phyloP scores from a whole-genome alignment of 2,888 invertebrate genomes.

The Stenchaetothrips biformis region DNA sequence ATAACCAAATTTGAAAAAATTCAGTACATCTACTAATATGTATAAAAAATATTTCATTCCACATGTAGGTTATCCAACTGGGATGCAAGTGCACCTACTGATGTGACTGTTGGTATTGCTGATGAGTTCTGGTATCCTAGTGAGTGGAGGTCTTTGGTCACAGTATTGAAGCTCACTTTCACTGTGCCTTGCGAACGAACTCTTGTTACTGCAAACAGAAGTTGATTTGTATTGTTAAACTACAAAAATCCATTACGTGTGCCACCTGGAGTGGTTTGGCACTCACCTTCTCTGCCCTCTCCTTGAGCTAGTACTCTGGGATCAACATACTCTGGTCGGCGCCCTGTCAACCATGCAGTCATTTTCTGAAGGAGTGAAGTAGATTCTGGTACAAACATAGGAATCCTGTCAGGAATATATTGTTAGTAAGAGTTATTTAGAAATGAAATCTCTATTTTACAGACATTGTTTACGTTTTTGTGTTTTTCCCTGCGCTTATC shows the following conservation, averaged over 20 bases:
- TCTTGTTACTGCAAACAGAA: conserved; percentile 61
- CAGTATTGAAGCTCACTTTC: conserved; percentile 61
- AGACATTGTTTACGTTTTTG: conserved; percentile 45
- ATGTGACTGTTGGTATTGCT: not conserved
- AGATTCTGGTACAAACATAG: conserved; percentile 78
- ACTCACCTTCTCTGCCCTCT: conserved; percentile 81
- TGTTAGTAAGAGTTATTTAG: conserved; percentile 6
- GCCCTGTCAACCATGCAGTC: conserved; percentile 74
- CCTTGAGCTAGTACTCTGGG: conserved; percentile 79
- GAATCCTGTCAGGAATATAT: conserved; percentile 47
- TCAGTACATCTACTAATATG: not conserved
- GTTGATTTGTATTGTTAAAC: conserved; percentile 5
- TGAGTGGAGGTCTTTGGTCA: conserved; percentile 71
- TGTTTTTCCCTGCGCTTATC: conserved; percentile 57
- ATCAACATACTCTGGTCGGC: conserved; percentile 83
- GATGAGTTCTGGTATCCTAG: conserved; percentile 56
- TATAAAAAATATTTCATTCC: not conserved
- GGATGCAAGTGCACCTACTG: not conserved
- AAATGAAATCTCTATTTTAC: not conserved
- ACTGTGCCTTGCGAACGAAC: conserved; percentile 75
- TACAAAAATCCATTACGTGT: conserved; percentile 31
- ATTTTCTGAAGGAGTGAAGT: conserved; percentile 72
- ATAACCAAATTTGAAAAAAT: not conserved
- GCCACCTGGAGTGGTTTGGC: conserved; percentile 30
- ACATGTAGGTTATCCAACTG: not conserved